A percentile compares a stretch with the other conserved stretches of the same genome.
Conservation (phyloP, 2,797 vertebrate genomes). For the Artibeus lituratus region DNA sequence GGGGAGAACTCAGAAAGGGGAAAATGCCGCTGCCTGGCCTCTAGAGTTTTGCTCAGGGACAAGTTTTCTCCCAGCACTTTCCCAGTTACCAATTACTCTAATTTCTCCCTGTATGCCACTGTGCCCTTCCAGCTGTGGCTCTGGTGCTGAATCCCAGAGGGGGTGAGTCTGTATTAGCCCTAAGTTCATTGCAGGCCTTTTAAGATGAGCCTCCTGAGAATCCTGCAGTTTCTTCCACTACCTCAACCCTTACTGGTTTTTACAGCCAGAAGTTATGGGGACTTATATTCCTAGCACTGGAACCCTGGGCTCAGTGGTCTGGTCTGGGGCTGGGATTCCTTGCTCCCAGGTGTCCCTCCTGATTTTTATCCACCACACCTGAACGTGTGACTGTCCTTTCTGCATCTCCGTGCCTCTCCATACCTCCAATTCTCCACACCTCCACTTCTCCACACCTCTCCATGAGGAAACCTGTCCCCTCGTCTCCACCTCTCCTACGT, state of each 20-base stretch:
- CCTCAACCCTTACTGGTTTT: not conserved
- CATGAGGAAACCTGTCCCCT: too few relatives aligned
- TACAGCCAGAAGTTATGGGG: not conserved
- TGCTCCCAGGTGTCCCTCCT: not conserved
- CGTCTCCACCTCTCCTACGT: not conserved
- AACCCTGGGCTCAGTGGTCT: not conserved
- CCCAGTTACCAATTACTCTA: not conserved
- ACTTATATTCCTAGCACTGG: not conserved
- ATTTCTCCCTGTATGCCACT: not conserved
- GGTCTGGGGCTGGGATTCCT: not conserved
- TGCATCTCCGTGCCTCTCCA: not conserved
- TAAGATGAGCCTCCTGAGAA: not conserved
- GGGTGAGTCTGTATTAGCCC: not conserved
- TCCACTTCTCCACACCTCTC: not conserved
- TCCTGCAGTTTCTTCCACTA: not conserved
- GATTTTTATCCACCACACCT: not conserved
- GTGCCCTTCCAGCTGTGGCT: not conserved
- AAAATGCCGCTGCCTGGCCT: not conserved
- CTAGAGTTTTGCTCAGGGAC: not conserved
- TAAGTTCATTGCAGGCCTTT: not conserved
- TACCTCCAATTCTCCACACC: not conserved
- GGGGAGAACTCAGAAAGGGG: not conserved
- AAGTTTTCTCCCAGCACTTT: not conserved
- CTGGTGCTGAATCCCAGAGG: not conserved
- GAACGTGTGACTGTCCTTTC: not conserved